A percentile compares a stretch with the other conserved stretches of the same genome.
Conservation (phyloP, 2,113 vertebrate species). For the Phylloscopus trochiloides region DNA sequence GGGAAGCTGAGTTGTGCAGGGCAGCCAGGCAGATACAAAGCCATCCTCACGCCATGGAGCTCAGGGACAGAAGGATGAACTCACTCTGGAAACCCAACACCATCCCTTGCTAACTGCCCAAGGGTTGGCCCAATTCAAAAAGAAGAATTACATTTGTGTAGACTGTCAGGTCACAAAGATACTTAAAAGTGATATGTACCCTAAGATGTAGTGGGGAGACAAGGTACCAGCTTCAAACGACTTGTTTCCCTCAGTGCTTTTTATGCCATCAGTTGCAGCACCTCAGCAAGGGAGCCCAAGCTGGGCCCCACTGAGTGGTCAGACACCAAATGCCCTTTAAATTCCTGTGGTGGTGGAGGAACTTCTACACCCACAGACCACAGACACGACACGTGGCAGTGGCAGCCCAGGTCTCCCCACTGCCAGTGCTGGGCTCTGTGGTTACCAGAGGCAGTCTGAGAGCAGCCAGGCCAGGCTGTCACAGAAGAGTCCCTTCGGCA, state of each 20-base stretch:
- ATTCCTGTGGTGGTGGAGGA: not conserved
- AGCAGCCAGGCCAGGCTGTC: constrained; percentile 7
- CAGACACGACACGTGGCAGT: not conserved
- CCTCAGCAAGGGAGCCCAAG: not conserved
- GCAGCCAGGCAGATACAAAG: not conserved
- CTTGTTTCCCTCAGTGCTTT: not conserved
- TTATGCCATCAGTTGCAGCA: not conserved
- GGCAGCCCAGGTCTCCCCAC: not conserved
- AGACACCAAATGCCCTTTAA: not conserved
- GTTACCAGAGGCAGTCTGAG: not conserved
- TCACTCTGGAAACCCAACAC: not conserved
- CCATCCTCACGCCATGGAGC: rapidly evolving
- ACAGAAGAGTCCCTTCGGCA: not conserved
- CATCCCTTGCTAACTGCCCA: not conserved
- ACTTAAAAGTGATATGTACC: not conserved
- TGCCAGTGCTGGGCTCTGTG: not conserved
- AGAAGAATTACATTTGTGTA: not conserved
- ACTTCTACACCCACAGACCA: not conserved
- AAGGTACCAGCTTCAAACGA: not conserved
- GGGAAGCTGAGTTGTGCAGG: rapidly evolving
- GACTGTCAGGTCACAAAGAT: not conserved
- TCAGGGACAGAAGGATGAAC: not conserved
- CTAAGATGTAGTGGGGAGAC: not conserved
- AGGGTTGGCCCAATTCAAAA: not conserved
- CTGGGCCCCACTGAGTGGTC: not conserved